phyloP scores from a whole-genome alignment of 2,797 vertebrate genomes.

The Acropternis orthonyx region DNA sequence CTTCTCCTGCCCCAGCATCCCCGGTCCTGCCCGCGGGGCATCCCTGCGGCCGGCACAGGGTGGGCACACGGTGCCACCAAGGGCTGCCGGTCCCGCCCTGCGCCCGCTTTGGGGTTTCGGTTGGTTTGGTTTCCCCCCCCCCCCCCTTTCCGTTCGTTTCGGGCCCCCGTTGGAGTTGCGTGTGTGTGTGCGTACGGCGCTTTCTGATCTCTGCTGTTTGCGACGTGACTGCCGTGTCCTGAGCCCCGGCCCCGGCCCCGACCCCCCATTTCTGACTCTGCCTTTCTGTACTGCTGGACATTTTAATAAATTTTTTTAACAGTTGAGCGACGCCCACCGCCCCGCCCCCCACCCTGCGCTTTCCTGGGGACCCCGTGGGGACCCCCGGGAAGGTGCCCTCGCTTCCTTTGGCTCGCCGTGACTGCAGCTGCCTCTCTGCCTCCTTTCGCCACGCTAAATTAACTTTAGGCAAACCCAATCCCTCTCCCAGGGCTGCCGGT shows the following conservation, averaged over 20 bases:
- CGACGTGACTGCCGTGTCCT: conserved; percentile 57
- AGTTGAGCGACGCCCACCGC: conserved; percentile 46
- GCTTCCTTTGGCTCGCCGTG: neutral
- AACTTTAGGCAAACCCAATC: neutral
- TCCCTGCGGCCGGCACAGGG: neutral
- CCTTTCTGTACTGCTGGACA: conserved; percentile 78
- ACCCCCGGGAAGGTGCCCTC: fast-evolving
- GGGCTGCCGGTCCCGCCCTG: neutral
- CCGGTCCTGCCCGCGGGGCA: neutral
- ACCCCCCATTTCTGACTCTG: conserved; percentile 68
- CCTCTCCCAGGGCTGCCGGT: neutral
- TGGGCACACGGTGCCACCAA: neutral
- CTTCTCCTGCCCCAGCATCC: neutral
- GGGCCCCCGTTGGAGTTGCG: conserved; percentile 5
- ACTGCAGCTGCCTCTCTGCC: neutral
- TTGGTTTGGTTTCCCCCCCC: neutral
- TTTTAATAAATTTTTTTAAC: conserved; percentile 85
- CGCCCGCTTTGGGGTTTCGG: neutral
- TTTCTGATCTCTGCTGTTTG: conserved; percentile 42
- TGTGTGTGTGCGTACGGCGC: conserved; percentile 33
- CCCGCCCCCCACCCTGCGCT: fast-evolving
- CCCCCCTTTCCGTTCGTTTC: neutral
- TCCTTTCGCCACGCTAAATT: neutral
- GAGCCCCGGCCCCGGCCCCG: neutral
- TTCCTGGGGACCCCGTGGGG: neutral